A percentile compares a stretch with the other conserved stretches of the same genome.
These are phyloP conservation scores for Alauda arvensis DNA, from an alignment of 2,797 vertebrate genomes.

Conservation along the genomic window DNA sequence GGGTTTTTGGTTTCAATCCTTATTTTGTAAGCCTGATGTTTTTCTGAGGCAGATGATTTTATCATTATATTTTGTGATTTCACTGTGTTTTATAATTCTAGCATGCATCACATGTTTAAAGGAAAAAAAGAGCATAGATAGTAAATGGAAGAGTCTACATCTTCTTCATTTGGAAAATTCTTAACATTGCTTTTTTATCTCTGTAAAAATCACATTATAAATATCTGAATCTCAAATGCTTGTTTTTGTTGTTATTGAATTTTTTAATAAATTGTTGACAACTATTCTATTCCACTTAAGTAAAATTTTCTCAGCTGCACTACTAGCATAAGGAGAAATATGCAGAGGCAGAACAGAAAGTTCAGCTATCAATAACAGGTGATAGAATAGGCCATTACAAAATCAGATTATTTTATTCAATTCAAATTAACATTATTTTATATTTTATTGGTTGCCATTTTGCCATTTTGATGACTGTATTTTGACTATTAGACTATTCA, in stretches of 20 bases:
- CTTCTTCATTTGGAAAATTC: background rate
- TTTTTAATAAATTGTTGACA: background rate
- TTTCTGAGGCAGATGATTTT: background rate
- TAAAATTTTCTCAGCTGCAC: background rate
- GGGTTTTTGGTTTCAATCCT: background rate
- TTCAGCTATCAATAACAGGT: background rate
- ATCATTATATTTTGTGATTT: background rate
- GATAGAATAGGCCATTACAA: background rate
- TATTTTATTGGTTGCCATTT: background rate
- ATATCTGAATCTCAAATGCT: background rate
- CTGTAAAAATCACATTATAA: background rate
- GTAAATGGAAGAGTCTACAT: background rate
- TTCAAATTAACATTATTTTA: background rate
- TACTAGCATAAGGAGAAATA: background rate
- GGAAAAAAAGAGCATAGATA: background rate
- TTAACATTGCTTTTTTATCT: background rate
- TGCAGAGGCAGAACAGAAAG: background rate
- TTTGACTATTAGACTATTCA: background rate
- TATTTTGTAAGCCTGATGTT: background rate
- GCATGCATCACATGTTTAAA: background rate
- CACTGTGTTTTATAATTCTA: background rate
- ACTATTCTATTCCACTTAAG: background rate
- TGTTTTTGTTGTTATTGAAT: background rate
- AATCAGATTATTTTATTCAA: background rate
- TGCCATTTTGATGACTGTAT: background rate